phyloP scores from a whole-genome alignment of 2,888 invertebrate genomes.

The Petrophora chlorosata region DNA sequence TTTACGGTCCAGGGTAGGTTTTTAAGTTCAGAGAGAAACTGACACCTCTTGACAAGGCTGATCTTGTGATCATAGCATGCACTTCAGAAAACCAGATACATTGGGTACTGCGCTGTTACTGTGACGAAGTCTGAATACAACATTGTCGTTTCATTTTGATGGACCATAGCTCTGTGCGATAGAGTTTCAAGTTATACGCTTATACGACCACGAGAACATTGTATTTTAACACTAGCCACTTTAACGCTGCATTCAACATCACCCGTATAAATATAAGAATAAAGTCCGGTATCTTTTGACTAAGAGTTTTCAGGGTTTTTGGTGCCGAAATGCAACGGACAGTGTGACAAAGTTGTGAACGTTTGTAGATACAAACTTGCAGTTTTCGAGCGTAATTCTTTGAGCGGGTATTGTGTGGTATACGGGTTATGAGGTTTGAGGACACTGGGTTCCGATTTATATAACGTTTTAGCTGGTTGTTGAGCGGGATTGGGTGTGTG shows the following conservation, averaged over 20 bases:
- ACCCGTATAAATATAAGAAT: constrained; percentile 12
- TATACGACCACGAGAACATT: constrained; percentile 41
- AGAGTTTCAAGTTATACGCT: constrained; percentile 42
- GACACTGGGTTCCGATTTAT: constrained; percentile 31
- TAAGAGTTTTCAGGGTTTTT: constrained; percentile 29
- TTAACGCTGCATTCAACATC: constrained; percentile 13
- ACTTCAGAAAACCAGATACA: too few species aligned
- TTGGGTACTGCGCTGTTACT: background rate
- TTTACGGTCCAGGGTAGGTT: too few species aligned
- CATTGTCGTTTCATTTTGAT: constrained; percentile 36
- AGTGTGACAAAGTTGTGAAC: constrained; percentile 58
- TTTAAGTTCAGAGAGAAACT: too few species aligned
- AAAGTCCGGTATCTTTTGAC: constrained; percentile 41
- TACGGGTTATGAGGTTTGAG: constrained; percentile 44
- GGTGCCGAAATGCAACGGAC: constrained; percentile 50
- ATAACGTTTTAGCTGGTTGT: constrained; percentile 7
- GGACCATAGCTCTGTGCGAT: constrained; percentile 35
- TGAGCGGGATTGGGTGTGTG: background rate
- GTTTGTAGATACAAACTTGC: constrained; percentile 62
- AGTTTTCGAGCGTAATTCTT: constrained; percentile 54
- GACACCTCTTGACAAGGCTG: too few species aligned
- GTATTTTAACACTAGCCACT: constrained; percentile 30
- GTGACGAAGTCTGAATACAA: constrained; percentile 30
- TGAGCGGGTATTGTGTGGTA: constrained; percentile 49
- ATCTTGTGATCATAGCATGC: too few species aligned